These are phyloP conservation scores for Eurystomus glaucurus DNA, from an alignment of 2,797 vertebrate species.

Conservation along the genomic window DNA sequence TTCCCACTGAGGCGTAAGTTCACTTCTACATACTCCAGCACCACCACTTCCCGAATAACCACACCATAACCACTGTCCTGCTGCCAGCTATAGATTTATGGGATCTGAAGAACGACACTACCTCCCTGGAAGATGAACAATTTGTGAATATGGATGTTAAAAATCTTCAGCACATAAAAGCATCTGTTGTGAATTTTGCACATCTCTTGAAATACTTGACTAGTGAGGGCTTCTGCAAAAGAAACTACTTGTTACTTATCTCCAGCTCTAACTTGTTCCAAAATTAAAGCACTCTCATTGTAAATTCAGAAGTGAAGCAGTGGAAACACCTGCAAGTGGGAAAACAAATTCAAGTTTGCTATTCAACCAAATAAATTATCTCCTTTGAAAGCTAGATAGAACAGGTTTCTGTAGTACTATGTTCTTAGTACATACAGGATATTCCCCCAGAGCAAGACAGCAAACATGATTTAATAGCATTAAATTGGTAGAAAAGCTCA, in stretches of 20 bases:
- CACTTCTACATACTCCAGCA: neutral
- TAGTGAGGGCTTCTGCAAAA: neutral
- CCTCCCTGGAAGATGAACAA: neutral
- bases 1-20: fast-evolving
- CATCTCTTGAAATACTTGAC: neutral
- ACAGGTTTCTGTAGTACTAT: neutral
- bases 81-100: neutral
- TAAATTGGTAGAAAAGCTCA: neutral
- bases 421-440: neutral
- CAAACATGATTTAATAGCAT: neutral
- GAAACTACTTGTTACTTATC: neutral
- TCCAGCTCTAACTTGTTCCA: neutral
- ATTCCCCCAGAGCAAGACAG: neutral
- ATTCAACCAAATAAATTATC: neutral
- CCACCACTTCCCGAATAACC: neutral
- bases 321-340: neutral
- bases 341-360: neutral
- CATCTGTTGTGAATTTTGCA: neutral
- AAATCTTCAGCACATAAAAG: neutral
- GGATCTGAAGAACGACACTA: neutral
- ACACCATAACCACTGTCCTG: neutral
- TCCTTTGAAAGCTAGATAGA: neutral
- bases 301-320: neutral
- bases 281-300: neutral
- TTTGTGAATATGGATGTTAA: neutral